Percentiles rank a stretch among this genome's conserved stretches.
phyloP scores from a whole-genome alignment of 2,797 vertebrate species.

The Chelonia mydas region DNA sequence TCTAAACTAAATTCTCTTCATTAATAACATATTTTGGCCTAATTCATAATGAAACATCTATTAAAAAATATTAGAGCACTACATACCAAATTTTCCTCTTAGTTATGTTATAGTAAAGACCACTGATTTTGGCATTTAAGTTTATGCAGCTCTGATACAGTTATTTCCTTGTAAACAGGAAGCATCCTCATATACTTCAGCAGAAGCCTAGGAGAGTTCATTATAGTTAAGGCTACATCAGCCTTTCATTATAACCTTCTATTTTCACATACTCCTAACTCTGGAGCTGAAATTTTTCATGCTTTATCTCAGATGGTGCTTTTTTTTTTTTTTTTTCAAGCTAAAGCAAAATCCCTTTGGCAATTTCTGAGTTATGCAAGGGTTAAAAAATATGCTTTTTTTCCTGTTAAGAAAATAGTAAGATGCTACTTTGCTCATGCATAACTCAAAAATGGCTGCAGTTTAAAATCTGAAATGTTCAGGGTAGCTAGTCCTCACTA shows the following conservation, averaged over 20 bases:
- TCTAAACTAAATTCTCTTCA: neutral
- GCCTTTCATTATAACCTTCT: conserved; percentile 25
- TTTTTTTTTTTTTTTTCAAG: conserved; percentile 5
- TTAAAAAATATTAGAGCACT: neutral
- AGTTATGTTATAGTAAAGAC: neutral
- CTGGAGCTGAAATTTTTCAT: conserved; percentile 24
- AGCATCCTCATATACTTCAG: neutral
- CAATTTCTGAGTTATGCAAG: neutral
- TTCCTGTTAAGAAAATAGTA: neutral
- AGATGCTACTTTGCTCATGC: neutral
- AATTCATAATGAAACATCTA: conserved; percentile 30
- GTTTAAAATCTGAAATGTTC: neutral
- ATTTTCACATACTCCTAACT: neutral
- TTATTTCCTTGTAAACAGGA: conserved; percentile 7
- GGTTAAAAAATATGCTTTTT: neutral
- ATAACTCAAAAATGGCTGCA: neutral
- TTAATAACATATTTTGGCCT: neutral
- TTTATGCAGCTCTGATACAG: neutral
- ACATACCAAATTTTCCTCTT: neutral
- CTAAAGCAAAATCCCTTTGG: neutral
- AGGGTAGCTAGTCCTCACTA: neutral
- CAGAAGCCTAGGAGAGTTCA: conserved; percentile 17
- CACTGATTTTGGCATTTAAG: neutral
- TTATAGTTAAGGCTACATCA: neutral
- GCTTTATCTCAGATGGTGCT: neutral